Base-by-base conservation (phyloP, 2,113 vertebrate species). In the Pseudopodoces humilis region DNA sequence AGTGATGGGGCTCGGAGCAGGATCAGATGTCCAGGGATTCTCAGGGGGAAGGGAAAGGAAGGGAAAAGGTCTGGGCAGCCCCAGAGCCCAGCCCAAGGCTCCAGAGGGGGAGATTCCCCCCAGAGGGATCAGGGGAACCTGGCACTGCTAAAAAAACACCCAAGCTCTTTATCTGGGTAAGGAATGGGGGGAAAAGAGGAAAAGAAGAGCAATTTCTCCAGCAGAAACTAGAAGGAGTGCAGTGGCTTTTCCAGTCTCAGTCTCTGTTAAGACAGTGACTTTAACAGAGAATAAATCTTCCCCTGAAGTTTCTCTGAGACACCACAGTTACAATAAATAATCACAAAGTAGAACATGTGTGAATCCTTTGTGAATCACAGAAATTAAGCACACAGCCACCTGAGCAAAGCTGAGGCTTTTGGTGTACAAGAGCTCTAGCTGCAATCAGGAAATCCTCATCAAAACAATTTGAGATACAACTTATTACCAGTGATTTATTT, bases 31-130 rank as follows among this genome's bases (percentile, higher is more conserved):
- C 24, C 39, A 24, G 53, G 60, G 56, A 39, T 4, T 22, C n/a
- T 11, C 0, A 0, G 22, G 19, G 15, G 20, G 59, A 64, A 65
- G 55, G 59, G 60, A 46, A 21, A 13, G 5, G n/a, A n/a, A n/a
- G n/a, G n/a, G n/a, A n/a, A n/a, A n/a, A 43, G 67, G 19, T 33
- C 27, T 1, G 6, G 60, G 47, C 71, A 75, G 64, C n/a, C 52
- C 7, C 1, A 19, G 44, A 69, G 27, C 24, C 47, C 37, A 43
- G 55, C 1, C 0, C 53, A 18, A 0, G 0, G 64, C 33, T 71
- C 33, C n/a, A 25, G 64, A 1, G 2, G 17, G 18, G 31, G 56
- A 86, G 43, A 86, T 76, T 58, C 67, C 50, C 76, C 49, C 33
- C 67, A 10, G 22, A 63, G 67, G 56, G 39, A 50, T 64, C 37